Evolutionary conservation across 1,140 invertebrate genomes (phyloP), one percentile per base, ranked within the genome.

Genomic region (Epicauta chinensis): DNA sequence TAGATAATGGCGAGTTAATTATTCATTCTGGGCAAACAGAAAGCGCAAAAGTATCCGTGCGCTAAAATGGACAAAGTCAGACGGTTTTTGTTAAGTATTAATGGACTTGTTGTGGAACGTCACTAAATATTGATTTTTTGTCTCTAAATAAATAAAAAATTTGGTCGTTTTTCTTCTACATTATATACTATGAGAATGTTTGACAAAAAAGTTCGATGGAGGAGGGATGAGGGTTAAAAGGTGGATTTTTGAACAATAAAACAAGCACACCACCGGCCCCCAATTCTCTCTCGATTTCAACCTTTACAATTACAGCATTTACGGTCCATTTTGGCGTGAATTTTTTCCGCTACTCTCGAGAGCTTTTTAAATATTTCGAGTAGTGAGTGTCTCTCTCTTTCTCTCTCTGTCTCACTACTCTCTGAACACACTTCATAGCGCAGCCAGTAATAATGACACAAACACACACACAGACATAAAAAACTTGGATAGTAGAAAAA

Each of bases 371-470:
- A 55, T 55, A 55, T 55, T 51, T 55, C 48, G 48, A 50, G 48
- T 46, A 55, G 47, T 30, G 37, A n/a, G 32, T n/a, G n/a, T n/a
- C n/a, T n/a, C n/a, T n/a, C n/a, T n/a, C n/a, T n/a, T n/a, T n/a
- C n/a, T n/a, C n/a, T n/a, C n/a, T n/a, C n/a, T n/a, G n/a, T n/a
- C n/a, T n/a, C n/a, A n/a, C n/a, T n/a, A n/a, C n/a, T 29, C 45
- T 48, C 34, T 34, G 34, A 36, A 55, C 23, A 55, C 46, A 55
- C 53, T 55, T 55, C 53, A 55, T 43, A 40, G 41, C 38, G n/a
- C n/a, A n/a, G n/a, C n/a, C n/a, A n/a, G n/a, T n/a, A 39, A 48
- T 55, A 55, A 55, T 55, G 53, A 55, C 48, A 50, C 46, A 55
- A 53, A 55, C n/a, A n/a, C n/a, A n/a, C n/a, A n/a, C n/a, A n/a